Evolutionary conservation across 2,113 vertebrate species (phyloP), one percentile per base, ranked within the genome.

Genomic region (human): DNA sequence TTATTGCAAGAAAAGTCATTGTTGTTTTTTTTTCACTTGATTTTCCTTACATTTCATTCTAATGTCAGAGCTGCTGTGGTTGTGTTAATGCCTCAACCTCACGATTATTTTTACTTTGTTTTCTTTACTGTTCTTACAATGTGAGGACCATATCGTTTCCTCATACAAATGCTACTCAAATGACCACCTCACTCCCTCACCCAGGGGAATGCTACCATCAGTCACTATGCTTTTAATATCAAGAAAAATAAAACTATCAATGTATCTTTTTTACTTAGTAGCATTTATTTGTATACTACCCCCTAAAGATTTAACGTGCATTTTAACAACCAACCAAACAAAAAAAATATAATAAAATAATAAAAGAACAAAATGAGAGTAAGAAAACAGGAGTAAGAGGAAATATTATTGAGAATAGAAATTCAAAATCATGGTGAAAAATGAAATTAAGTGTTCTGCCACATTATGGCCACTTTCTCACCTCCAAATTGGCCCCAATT

Each of bases 1-100:
- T 78, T 84, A 93, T 88, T 70, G 8, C 57, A 88, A 66, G 64
- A 40, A 75, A 84, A 90, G 3, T 57, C 17, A 94, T 94, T 97
- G 40, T 40, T 40, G 40, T 3, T 90, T 57, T 82, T 94, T 90
- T 59, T 73, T 91, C 68, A 66, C 27, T 64, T 64, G 27, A 64
- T 64, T 64, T 27, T 30, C 27, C 18, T 88, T 66, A 57, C 84
- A 55, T 35, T 78, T 90, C 50, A 22, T 93, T 83, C 79, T 73
- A 89, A 48, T 61, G 86, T 70, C 40, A 25, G 52, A 89, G 45
- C 3, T 93, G 13, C 61, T 84, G 7, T 80, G n/a, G 61, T 27
- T 64, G 30, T 30, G 27, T 64, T 64, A 81, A 84, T 76, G 25
- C 38, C 50, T 75, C 52, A 94, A 48, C 18, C 23, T 96, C 73